Percentiles rank a stretch among this genome's conserved stretches.
Conservation (phyloP, 2,113 vertebrate species). For the Lates calcarifer region DNA sequence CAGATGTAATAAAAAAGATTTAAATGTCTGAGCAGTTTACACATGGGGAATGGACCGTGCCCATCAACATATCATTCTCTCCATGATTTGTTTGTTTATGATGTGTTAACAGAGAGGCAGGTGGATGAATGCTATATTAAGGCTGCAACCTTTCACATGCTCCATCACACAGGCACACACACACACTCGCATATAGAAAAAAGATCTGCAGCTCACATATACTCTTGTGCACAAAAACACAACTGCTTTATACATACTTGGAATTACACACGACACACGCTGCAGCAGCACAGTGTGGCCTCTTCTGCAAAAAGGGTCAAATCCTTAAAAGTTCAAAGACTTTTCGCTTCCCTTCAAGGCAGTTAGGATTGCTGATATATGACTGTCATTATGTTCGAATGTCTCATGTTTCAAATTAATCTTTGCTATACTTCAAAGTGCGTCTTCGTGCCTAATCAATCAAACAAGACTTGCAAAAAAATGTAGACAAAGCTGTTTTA, state of each 20-base stretch:
- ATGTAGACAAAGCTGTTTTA: not conserved
- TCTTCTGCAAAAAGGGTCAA: slow-evolving; percentile 38
- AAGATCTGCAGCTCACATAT: not conserved
- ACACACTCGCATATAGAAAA: not conserved
- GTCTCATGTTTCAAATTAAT: slow-evolving; percentile 60
- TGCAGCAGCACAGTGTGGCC: not conserved
- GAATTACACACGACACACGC: not conserved
- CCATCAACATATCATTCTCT: slow-evolving; percentile 14
- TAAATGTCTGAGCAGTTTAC: slow-evolving; percentile 25
- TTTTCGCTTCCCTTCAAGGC: not conserved
- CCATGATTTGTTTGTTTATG: slow-evolving; percentile 53
- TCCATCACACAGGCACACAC: not conserved
- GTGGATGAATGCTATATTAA: slow-evolving; percentile 51
- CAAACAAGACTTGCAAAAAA: not conserved
- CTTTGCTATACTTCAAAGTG: slow-evolving; percentile 26
- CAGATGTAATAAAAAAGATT: slow-evolving; percentile 13
- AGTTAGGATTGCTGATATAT: slow-evolving; percentile 31
- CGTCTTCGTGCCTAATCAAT: slow-evolving; percentile 36
- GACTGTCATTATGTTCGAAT: slow-evolving; percentile 9
- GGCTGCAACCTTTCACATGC: slow-evolving; percentile 37
- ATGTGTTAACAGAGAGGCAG: slow-evolving; percentile 54
- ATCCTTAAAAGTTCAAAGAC: slow-evolving; percentile 62
- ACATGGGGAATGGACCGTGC: not conserved
- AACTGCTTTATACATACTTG: not conserved
- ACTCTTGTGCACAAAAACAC: not conserved